Evolutionary conservation across 2,797 vertebrate genomes (phyloP), one percentile per base, ranked within the genome.

Genomic region (Fistularia tabacaria): DNA sequence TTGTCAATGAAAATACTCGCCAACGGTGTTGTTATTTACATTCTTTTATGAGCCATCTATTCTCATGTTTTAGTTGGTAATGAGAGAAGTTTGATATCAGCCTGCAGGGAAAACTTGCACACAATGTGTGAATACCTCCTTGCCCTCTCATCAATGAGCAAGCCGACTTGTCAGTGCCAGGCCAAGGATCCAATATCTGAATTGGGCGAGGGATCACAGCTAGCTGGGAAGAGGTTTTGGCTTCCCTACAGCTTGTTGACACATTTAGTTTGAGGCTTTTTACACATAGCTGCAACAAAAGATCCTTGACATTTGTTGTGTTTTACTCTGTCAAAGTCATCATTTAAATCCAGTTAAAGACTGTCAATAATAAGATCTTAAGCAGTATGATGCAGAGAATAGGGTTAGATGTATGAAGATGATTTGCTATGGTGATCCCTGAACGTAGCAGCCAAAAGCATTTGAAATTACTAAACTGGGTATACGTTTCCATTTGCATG

Each of bases 171-270:
- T 57, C 64, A 52, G 62, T 75, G 83, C 77, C 81, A 82, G 79
- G 53, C 51, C 62, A 45, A 4, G 6, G 84, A 87, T 88, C 80
- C 64, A 60, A 73, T 87, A 59, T 80, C 85, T 60, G 53, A 74
- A 63, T 71, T 67, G 75, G 70, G 74, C 59, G 13, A 0, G 6
- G 64, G 77, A 86, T 83, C 81, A 83, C 68, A 85, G 66, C 52
- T 1, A 48, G 56, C 63, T n/a, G 54, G 43, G 51, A 57, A 49
- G 59, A 55, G 59, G 44, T 61, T 74, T 77, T 85, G 79, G 83
- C 84, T 38, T 15, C 46, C 44, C 8, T 2, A 38, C 10, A 4
- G 7, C 51, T 73, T 66, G 68, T 72, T 83, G 77, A 81, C 76
- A 83, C 58, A 9, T 66, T 80, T 66, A 69, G 63, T 76, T 75